Conservation (phyloP, 2,888 invertebrate species). For the Aphodius sticticus region DNA sequence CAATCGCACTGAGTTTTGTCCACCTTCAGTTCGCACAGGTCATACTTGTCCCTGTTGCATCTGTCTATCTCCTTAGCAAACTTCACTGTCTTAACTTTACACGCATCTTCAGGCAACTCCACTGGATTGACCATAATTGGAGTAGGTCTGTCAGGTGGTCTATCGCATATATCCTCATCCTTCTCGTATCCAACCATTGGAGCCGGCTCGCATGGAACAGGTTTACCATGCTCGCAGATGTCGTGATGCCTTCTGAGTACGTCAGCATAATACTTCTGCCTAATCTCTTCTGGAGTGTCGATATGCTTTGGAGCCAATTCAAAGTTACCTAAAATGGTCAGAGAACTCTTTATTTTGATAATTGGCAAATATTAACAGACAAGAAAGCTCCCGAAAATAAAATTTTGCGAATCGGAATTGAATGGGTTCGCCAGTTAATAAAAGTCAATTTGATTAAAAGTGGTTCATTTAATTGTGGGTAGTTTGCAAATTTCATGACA, state of each 20-base stretch:
- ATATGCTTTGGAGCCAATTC: constrained; percentile 54
- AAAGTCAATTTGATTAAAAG: too few species aligned
- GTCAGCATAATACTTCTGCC: constrained; percentile 55
- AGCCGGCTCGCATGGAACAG: constrained; percentile 49
- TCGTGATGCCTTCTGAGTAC: constrained; percentile 54
- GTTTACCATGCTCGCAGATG: constrained; percentile 49
- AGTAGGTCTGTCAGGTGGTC: constrained; percentile 36
- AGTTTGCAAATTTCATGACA: too few species aligned
- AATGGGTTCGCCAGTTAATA: neutral
- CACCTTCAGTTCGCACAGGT: constrained; percentile 54
- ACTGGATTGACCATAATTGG: constrained; percentile 53
- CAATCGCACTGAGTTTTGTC: constrained; percentile 53
- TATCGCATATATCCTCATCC: constrained; percentile 31
- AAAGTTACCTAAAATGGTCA: constrained; percentile 34
- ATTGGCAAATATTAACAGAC: too few species aligned
- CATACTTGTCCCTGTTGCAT: constrained; percentile 51
- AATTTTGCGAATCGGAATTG: too few species aligned
- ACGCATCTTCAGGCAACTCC: constrained; percentile 51
- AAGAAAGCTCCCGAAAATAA: constrained; percentile 4
- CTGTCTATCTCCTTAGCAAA: constrained; percentile 52
- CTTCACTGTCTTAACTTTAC: constrained; percentile 51
- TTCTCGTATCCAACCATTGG: constrained; percentile 35
- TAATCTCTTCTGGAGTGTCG: constrained; percentile 57
- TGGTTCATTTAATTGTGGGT: too few species aligned
- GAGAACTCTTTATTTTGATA: neutral